phyloP scores from a whole-genome alignment of 2,113 vertebrate genomes.

The Ahaetulla prasina region DNA sequence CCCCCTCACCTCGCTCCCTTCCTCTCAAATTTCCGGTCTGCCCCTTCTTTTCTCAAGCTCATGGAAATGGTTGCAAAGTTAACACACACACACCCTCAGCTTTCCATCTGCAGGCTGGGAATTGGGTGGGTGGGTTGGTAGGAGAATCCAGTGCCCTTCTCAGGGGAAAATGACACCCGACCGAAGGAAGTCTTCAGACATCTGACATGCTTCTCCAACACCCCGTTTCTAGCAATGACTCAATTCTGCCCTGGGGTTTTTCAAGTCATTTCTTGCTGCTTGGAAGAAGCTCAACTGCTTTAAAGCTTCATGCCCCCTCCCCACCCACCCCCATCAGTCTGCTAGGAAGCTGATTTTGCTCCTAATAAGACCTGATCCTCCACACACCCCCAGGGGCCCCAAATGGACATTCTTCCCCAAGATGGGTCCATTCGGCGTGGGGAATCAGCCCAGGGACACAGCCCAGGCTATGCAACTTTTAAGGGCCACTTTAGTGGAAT shows the following conservation, averaged over 20 bases:
- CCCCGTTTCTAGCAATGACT: background rate
- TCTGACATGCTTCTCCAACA: background rate
- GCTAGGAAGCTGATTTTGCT: background rate
- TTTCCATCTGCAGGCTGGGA: background rate
- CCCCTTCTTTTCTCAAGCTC: background rate
- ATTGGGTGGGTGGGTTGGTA: background rate
- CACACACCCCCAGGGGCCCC: background rate
- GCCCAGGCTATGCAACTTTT: background rate
- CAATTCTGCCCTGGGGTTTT: background rate
- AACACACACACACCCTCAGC: background rate
- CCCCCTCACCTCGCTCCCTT: background rate
- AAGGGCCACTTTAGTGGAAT: background rate
- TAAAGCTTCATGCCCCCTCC: background rate
- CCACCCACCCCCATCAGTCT: background rate
- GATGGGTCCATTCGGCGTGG: background rate
- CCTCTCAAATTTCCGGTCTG: background rate
- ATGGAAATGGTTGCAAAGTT: background rate
- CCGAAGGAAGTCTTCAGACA: background rate
- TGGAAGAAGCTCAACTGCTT: background rate
- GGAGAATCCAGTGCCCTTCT: background rate
- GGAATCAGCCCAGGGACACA: no score
- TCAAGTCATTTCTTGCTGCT: background rate
- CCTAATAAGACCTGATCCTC: background rate
- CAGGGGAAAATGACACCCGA: background rate
- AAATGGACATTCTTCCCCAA: background rate